These are phyloP conservation scores for Lepidostoma basale DNA, from an alignment of 1,140 invertebrate species.

Conservation along the genomic window DNA sequence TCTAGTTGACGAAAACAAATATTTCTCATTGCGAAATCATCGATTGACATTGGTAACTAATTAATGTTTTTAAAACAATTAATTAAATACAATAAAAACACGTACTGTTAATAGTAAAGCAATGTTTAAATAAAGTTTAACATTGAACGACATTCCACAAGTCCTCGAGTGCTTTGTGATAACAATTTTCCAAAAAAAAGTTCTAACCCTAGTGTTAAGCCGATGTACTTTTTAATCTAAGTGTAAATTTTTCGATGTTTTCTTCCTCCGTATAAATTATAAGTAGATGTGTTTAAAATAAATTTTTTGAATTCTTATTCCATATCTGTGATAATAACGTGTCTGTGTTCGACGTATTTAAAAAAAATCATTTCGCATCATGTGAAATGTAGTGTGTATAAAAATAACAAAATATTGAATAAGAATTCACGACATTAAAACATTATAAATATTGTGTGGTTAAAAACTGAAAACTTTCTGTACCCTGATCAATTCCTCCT, in stretches of 20 bases:
- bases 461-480: background rate
- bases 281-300: constrained; percentile 28
- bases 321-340: constrained; percentile 42
- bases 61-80: no score
- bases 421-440: background rate
- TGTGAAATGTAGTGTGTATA: background rate
- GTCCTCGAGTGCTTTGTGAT: constrained; percentile 42
- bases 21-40: background rate
- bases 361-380: background rate
- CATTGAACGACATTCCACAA: no score
- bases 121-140: no score
- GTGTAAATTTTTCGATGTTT: constrained; percentile 37
- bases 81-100: no score
- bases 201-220: background rate
- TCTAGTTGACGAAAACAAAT: background rate
- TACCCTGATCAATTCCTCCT: no score
- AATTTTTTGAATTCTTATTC: constrained; percentile 38
- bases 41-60: no score
- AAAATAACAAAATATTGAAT: background rate
- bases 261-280: constrained; percentile 36
- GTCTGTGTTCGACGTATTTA: constrained; percentile 17
- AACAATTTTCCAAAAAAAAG: constrained; percentile 28
- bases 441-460: background rate
- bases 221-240: constrained; percentile 22
- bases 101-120: no score